Percentiles rank a stretch among this genome's conserved stretches.
Evolutionary conservation across 1,140 invertebrate genomes (phyloP).

Genomic region (Tetranychus urticae): DNA sequence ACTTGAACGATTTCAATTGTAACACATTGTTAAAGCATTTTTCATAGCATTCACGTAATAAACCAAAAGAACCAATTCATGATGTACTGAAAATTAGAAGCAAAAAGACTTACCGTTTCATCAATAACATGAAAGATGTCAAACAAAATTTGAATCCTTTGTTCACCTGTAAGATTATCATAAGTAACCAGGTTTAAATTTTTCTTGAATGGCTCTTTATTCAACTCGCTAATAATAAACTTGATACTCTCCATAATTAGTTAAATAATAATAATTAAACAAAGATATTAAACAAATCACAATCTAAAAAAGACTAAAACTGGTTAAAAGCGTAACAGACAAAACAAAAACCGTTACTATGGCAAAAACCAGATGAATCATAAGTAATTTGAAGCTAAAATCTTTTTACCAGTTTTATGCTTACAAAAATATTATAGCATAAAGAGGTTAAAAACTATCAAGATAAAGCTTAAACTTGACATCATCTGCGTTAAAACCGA

Average conservation of each 20-base stretch:
- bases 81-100: not conserved
- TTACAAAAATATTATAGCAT: no score
- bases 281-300: no score
- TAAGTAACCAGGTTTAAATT: conserved; percentile 62
- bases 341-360: no score
- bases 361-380: no score
- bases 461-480: no score
- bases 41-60: not conserved
- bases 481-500: no score
- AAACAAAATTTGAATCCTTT: conserved; percentile 43
- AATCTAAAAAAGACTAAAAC: no score
- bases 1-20: not conserved
- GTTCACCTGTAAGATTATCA: conserved; percentile 45
- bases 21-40: not conserved
- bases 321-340: no score
- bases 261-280: no score
- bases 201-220: conserved; percentile 42
- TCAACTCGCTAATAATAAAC: conserved; percentile 29
- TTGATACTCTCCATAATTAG: not conserved
- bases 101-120: conserved; percentile 20
- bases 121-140: conserved; percentile 41
- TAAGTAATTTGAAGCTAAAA: no score
- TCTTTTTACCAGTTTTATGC: no score
- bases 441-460: no score
- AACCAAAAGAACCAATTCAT: not conserved